phyloP scores from a whole-genome alignment of 2,113 vertebrate genomes.

The Antechinus stuartii region DNA sequence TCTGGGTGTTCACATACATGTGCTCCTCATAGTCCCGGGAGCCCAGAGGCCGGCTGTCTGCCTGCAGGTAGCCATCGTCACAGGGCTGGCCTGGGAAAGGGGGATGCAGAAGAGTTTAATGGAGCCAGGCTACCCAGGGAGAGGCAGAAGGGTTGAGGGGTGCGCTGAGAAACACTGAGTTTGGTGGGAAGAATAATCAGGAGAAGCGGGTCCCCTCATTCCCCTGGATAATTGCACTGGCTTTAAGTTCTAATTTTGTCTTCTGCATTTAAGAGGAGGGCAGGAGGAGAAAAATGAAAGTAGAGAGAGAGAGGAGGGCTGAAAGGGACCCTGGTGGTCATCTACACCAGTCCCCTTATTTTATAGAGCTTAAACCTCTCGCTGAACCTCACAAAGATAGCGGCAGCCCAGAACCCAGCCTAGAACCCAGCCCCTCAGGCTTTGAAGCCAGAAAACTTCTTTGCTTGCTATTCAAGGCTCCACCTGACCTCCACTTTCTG shows the following conservation, averaged over 20 bases:
- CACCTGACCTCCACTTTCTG: neutral
- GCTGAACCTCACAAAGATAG: neutral
- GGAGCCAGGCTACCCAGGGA: accelerated
- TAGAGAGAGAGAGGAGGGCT: neutral
- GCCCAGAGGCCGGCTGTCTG: slow-evolving; percentile 86
- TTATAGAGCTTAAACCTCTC: neutral
- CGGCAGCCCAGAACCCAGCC: neutral
- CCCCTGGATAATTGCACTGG: neutral
- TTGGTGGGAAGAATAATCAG: neutral
- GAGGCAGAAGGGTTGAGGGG: neutral
- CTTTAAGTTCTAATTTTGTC: neutral
- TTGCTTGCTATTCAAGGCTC: neutral
- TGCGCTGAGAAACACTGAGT: too few species aligned
- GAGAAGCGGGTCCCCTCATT: neutral
- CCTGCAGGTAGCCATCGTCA: slow-evolving; percentile 92
- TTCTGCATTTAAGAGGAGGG: neutral
- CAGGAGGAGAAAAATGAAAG: neutral
- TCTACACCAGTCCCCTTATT: neutral
- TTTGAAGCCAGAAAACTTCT: neutral
- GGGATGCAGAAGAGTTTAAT: accelerated
- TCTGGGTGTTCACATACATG: slow-evolving; percentile 96
- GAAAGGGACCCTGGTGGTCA: neutral
- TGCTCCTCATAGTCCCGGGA: slow-evolving; percentile 94
- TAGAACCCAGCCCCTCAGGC: neutral
- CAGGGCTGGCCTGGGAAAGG: slow-evolving; percentile 76